Evolutionary conservation across 2,888 invertebrate species (phyloP).

Genomic region (Hecatera dysodea): DNA sequence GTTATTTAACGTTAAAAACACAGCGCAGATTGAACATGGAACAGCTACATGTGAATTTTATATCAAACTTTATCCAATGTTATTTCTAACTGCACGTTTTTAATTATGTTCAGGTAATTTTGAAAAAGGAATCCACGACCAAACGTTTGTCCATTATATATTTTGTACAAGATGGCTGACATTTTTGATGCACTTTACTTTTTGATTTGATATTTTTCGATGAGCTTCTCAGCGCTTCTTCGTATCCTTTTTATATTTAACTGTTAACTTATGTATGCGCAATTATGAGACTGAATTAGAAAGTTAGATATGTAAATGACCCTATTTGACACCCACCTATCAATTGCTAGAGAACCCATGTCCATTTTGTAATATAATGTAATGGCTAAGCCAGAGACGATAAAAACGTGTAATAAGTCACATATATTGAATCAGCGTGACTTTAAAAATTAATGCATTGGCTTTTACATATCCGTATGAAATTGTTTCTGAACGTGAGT

Average conservation of each 20-base stretch:
- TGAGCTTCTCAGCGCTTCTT: slow-evolving; percentile 67
- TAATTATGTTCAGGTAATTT: slow-evolving; percentile 25
- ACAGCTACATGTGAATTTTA: slow-evolving; percentile 42
- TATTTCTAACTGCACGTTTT: slow-evolving; percentile 41
- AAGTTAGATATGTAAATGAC: slow-evolving; percentile 77
- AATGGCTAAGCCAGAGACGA: slow-evolving; percentile 57
- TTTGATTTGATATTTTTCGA: slow-evolving; percentile 41
- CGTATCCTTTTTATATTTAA: slow-evolving; percentile 69
- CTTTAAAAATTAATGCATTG: slow-evolving; percentile 38
- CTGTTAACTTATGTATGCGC: slow-evolving; percentile 85
- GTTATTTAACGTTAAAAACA: slow-evolving; percentile 42
- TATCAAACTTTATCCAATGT: slow-evolving; percentile 39
- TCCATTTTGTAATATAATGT: slow-evolving; percentile 65
- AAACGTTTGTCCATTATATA: slow-evolving; percentile 28
- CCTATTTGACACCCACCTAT: slow-evolving; percentile 70
- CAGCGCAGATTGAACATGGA: slow-evolving; percentile 18
- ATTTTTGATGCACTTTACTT: slow-evolving; percentile 49
- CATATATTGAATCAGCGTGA: slow-evolving; percentile 39
- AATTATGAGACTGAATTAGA: slow-evolving; percentile 90
- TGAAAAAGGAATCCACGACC: slow-evolving; percentile 36
- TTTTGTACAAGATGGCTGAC: slow-evolving; percentile 41
- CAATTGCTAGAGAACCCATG: slow-evolving; percentile 69
- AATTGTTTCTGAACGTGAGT: slow-evolving; percentile 30
- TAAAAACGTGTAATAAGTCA: slow-evolving; percentile 41
- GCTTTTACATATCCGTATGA: slow-evolving; percentile 57